Evolutionary conservation across 2,113 vertebrate species (phyloP).

Genomic region (Oxyura jamaicensis): DNA sequence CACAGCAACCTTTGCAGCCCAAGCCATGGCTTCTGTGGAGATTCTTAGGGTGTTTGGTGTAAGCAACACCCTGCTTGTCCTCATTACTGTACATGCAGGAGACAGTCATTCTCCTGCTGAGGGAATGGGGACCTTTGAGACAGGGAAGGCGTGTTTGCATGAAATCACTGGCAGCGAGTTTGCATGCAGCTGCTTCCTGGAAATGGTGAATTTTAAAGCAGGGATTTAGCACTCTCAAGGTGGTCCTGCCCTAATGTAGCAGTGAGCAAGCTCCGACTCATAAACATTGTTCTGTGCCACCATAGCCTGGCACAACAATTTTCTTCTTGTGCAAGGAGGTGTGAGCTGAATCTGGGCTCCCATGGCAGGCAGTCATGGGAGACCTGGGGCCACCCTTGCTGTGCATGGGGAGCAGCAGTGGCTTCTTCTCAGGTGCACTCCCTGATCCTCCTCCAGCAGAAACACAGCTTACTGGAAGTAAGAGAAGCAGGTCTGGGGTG

Average conservation of each 20-base stretch:
- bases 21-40: background rate
- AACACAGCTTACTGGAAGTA: background rate
- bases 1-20: background rate
- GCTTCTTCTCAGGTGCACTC: background rate
- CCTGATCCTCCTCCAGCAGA: background rate
- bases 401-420: background rate
- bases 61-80: background rate
- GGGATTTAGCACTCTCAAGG: background rate
- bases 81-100: fast-evolving
- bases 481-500: background rate
- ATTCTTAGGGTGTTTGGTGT: background rate
- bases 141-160: background rate
- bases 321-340: background rate
- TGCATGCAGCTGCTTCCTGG: background rate
- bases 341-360: background rate
- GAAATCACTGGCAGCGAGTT: background rate
- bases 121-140: no score
- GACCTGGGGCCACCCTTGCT: background rate
- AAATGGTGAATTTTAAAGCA: background rate
- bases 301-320: background rate
- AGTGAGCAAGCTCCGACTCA: background rate
- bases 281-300: background rate
- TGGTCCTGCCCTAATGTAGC: background rate
- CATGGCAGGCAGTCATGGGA: background rate
- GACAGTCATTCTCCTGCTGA: background rate